Evolutionary conservation across 1,140 invertebrate species (phyloP), one percentile per base, ranked within the genome.

Genomic region (Manduca sexta): DNA sequence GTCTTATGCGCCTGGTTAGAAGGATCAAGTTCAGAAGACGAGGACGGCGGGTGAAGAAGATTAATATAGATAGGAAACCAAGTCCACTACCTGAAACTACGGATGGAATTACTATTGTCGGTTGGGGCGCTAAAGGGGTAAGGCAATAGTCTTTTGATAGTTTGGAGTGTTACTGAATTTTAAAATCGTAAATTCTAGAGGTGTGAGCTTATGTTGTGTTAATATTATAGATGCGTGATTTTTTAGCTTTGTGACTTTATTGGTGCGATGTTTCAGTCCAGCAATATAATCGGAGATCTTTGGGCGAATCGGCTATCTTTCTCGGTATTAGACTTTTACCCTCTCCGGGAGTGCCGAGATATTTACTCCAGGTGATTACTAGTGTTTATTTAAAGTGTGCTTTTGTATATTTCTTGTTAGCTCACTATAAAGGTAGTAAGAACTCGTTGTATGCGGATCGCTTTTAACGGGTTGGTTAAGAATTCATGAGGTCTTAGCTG

Each of bases 41-140:
- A 47, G 41, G 13, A 2, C 67, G 34, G n/a, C 66, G 37, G 8
- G 58, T 76, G 4, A 69, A 69, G 52, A 82, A 77, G 60, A 82
- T 82, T 14, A 58, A 69, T n/a, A 49, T 82, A 12, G 76, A 82
- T 35, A 67, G 57, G 45, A 30, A 54, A 10, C 39, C 53, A 0
- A 50, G 34, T 16, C 34, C 15, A 10, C 38, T 83, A 15, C 60
- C 74, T 0, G 2, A 48, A 12, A 70, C 48, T 12, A 74, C 63
- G 3, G 51, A 60, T 26, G 70, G 65, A 0, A 64, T 82, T 10
- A 76, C 74, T 3, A 66, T 78, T 11, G 43, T 82, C n/a, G 76
- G 78, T 5, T 82, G 78, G 78, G 78, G 78, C n/a, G 72, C 74
- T 3, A 74, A 63, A 60, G 50, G 45, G 14, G 78, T 82, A 53